Conservation (phyloP, 2,113 vertebrate species). For the Sturnira hondurensis region DNA sequence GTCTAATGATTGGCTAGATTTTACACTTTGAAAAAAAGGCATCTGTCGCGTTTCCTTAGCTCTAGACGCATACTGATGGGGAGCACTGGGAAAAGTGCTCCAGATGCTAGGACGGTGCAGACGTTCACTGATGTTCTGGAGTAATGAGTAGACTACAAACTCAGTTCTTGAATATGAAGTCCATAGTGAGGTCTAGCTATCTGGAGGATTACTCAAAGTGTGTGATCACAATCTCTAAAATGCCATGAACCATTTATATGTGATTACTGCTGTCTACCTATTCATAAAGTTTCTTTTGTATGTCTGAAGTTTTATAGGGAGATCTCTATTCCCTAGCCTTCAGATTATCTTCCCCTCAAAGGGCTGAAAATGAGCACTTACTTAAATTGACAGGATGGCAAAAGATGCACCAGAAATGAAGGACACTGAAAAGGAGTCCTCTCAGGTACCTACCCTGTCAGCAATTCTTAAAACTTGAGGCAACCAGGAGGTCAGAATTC, state of each 20-base stretch:
- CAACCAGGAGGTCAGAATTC: conserved; percentile 48
- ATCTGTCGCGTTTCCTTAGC: background rate
- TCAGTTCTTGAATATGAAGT: background rate
- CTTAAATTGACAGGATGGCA: background rate
- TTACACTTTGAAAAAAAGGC: conserved; percentile 6
- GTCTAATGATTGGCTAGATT: background rate
- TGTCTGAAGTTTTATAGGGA: background rate
- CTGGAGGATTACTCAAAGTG: background rate
- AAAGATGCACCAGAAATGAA: conserved; percentile 58
- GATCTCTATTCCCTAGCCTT: background rate
- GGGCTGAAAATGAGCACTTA: background rate
- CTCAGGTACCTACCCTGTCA: background rate
- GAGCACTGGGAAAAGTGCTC: background rate
- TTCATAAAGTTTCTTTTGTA: background rate
- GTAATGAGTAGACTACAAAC: background rate
- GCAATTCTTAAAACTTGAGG: conserved; percentile 35
- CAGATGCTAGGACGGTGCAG: background rate
- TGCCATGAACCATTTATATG: background rate
- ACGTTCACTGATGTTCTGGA: background rate
- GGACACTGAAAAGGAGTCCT: background rate
- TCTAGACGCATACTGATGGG: background rate
- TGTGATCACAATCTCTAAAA: background rate
- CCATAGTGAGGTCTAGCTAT: background rate
- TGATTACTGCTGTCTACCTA: background rate
- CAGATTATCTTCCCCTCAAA: background rate